phyloP scores from a whole-genome alignment of 2,888 invertebrate species.

The Amblyjoppa fuscipennis region DNA sequence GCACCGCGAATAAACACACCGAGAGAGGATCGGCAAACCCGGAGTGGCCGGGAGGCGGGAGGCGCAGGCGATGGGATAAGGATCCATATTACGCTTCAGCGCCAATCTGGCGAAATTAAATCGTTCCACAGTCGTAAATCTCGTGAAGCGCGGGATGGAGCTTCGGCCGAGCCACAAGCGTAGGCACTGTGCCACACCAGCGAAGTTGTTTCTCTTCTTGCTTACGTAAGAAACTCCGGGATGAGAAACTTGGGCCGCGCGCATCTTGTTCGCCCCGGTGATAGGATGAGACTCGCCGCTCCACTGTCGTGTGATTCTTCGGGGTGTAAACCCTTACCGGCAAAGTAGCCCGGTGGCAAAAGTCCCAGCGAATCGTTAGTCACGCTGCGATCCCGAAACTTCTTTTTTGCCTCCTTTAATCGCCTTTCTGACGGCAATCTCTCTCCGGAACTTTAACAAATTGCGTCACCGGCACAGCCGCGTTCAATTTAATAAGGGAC shows the following conservation, averaged over 20 bases:
- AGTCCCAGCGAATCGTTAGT: slow-evolving; percentile 1
- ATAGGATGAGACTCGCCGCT: slow-evolving; percentile 4
- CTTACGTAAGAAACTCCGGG: slow-evolving; percentile 25
- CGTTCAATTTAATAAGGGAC: not conserved
- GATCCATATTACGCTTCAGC: slow-evolving; percentile 31
- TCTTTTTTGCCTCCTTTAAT: not conserved
- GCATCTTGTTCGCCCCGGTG: slow-evolving; percentile 13
- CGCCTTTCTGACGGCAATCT: not conserved
- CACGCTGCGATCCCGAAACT: not conserved
- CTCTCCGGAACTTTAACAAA: not conserved
- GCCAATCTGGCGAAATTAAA: slow-evolving; percentile 47
- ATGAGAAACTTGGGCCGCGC: not conserved
- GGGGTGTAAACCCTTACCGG: not conserved
- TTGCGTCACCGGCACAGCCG: not conserved
- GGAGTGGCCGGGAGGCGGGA: not conserved
- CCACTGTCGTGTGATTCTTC: not conserved
- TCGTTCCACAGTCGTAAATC: slow-evolving; percentile 38
- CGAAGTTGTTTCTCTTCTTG: slow-evolving; percentile 6
- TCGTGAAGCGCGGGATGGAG: not conserved
- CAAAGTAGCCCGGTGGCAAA: not conserved
- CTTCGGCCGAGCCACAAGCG: not conserved
- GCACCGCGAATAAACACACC: not conserved
- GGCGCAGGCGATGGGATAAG: not conserved
- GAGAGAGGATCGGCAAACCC: slow-evolving; percentile 28
- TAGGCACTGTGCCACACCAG: not conserved